Percentiles rank a stretch among this genome's conserved stretches.
phyloP scores from a whole-genome alignment of 2,113 vertebrate species.

The Cyanoderma ruficeps region DNA sequence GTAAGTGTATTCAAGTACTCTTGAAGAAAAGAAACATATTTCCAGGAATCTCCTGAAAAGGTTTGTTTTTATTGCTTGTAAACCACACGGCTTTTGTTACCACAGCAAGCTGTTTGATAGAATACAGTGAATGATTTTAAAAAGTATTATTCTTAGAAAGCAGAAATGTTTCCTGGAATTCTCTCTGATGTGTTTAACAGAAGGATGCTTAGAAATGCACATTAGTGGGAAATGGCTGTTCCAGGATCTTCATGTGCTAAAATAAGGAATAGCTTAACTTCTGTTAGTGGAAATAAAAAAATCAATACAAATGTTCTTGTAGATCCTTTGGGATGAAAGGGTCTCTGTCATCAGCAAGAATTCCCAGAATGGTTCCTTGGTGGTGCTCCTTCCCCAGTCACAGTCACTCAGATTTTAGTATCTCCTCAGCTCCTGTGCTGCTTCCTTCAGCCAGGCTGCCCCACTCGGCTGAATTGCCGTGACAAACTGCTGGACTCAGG shows the following conservation, averaged over 20 bases:
- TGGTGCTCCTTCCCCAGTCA: neutral
- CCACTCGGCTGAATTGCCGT: neutral
- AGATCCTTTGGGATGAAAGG: neutral
- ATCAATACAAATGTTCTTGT: neutral
- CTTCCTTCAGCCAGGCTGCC: neutral
- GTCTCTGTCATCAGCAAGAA: neutral
- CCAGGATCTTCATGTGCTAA: neutral
- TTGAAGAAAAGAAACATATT: neutral
- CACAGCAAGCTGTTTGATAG: neutral
- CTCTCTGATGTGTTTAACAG: neutral
- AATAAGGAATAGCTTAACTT: neutral
- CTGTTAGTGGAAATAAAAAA: neutral
- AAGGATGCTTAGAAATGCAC: neutral
- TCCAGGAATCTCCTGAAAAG: constrained; percentile 32
- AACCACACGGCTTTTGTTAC: neutral
- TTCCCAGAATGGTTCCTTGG: neutral
- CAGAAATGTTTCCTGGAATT: constrained; percentile 62
- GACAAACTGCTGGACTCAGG: neutral
- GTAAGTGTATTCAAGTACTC: neutral
- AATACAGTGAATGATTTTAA: neutral
- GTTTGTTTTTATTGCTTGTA: neutral
- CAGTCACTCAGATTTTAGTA: neutral
- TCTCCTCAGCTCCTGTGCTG: neutral
- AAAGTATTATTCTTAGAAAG: constrained; percentile 68
- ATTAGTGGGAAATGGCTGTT: neutral